Conservation (phyloP, 2,113 vertebrate species). For the Zootoca vivipara region DNA sequence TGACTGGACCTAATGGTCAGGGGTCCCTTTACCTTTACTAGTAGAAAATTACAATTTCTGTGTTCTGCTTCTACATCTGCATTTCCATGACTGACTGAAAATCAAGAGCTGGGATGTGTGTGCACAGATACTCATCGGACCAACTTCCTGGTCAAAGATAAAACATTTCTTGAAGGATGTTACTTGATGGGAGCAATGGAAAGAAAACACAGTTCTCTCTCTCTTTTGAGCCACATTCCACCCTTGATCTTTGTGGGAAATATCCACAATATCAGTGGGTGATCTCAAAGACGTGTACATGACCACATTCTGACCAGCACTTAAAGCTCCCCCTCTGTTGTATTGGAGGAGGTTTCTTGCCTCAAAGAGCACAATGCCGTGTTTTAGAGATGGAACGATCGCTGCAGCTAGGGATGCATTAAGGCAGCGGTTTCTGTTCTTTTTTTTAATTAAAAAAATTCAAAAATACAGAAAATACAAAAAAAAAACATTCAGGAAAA, state of each 20-base stretch:
- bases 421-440: too few species aligned
- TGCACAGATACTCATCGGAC: not conserved
- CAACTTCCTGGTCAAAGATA: not conserved
- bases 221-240: not conserved
- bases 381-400: not conserved
- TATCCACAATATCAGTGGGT: not conserved
- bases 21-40: too few species aligned
- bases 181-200: not conserved
- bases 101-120: not conserved
- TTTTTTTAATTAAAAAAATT: too few species aligned
- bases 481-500: too few species aligned
- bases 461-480: too few species aligned
- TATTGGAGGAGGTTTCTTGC: not conserved
- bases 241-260: not conserved
- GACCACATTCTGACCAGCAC: not conserved
- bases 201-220: not conserved
- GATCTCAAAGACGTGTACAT: too few species aligned
- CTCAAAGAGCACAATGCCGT: not conserved
- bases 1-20: too few species aligned
- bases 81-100: not conserved
- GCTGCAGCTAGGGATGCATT: not conserved
- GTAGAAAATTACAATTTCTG: not conserved
- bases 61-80: not conserved
- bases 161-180: conserved; percentile 16
- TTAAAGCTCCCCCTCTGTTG: not conserved